Conservation (phyloP, 2,113 vertebrate species). For the Salvator merianae region DNA sequence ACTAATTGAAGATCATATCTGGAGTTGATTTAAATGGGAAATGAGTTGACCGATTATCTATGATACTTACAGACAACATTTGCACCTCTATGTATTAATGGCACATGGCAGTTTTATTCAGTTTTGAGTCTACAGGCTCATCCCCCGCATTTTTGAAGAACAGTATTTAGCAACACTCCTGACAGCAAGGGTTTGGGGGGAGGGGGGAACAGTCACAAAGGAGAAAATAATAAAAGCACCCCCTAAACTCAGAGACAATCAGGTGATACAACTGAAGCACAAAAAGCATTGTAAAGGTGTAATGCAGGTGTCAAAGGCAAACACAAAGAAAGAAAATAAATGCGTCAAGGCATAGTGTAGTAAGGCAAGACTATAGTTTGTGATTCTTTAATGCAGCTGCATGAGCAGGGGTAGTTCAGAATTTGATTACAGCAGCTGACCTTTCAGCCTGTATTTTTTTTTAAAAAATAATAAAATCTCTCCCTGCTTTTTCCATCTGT, state of each 20-base stretch:
- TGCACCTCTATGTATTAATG: neutral
- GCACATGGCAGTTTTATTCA: neutral
- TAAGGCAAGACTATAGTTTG: neutral
- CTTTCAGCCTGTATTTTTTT: neutral
- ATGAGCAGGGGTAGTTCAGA: no score
- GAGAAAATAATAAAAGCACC: neutral
- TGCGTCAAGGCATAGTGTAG: neutral
- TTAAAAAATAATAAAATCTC: neutral
- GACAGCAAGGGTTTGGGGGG: no score
- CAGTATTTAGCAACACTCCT: no score
- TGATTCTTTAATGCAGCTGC: neutral
- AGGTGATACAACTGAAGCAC: neutral
- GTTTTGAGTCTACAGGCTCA: no score
- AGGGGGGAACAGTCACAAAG: no score
- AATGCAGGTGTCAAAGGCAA: neutral
- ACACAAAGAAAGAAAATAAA: neutral
- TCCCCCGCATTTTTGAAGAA: no score
- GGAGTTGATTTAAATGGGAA: neutral
- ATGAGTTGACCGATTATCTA: neutral
- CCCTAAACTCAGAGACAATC: neutral
- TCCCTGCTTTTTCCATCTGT: neutral
- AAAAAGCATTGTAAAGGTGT: neutral
- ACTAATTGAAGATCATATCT: neutral
- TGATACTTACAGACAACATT: neutral
- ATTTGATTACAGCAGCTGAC: no score